Percentiles rank a stretch among this genome's conserved stretches.
phyloP scores from a whole-genome alignment of 2,797 vertebrate genomes.

The Sebastes paucispinis region DNA sequence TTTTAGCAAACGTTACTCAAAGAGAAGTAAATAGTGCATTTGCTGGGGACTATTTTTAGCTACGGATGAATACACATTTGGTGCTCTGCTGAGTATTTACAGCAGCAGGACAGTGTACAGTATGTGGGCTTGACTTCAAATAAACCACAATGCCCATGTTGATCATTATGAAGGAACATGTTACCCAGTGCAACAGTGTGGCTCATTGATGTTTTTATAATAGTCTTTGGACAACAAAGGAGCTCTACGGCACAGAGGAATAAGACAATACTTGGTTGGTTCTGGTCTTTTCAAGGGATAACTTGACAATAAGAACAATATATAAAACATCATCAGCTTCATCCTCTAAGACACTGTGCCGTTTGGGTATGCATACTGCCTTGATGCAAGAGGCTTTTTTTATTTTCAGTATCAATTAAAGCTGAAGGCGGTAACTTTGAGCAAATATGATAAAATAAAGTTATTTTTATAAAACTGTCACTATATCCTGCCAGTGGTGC shows the following conservation, averaged over 20 bases:
- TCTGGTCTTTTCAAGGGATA: constrained; percentile 31
- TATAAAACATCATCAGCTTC: not conserved
- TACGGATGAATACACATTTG: not conserved
- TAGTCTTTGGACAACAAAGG: not conserved
- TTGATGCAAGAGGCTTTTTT: constrained; percentile 30
- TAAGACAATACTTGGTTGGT: not conserved
- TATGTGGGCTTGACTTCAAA: not conserved
- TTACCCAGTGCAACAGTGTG: not conserved
- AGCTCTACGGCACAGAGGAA: not conserved
- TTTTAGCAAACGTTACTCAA: not conserved
- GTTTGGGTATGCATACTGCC: constrained; percentile 51
- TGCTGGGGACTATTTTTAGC: not conserved
- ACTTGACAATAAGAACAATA: constrained; percentile 25
- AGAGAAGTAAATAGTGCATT: not conserved
- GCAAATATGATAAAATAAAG: too few relatives aligned
- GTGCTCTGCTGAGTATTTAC: not conserved
- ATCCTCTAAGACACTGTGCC: constrained; percentile 12
- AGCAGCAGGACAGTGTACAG: not conserved
- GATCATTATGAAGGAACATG: not conserved
- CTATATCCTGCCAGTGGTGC: too few relatives aligned
- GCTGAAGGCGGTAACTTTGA: too few relatives aligned
- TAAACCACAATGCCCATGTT: not conserved
- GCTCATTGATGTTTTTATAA: not conserved
- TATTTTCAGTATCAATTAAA: constrained; percentile 8
- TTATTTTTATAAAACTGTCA: too few relatives aligned